phyloP scores from a whole-genome alignment of 2,113 vertebrate genomes.

The Xiphias gladius region DNA sequence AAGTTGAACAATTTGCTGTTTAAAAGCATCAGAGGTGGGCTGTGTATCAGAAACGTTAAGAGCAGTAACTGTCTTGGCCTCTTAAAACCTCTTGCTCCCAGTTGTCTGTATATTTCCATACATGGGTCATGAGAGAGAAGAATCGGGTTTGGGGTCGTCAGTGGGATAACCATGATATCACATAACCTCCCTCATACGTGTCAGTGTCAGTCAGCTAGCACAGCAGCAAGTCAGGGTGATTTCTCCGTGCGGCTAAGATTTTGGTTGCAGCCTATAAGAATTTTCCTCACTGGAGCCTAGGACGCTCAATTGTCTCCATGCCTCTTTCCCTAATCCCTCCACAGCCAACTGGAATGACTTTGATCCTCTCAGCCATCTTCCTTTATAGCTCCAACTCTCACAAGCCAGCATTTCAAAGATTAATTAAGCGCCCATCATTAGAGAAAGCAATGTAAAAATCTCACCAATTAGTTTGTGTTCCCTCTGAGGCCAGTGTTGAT shows the following conservation, averaged over 20 bases:
- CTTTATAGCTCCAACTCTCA: constrained; percentile 52
- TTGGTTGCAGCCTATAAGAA: constrained; percentile 48
- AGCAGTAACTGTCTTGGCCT: neutral
- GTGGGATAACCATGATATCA: constrained; percentile 69
- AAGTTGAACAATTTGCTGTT: neutral
- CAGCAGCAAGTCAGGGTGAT: constrained; percentile 33
- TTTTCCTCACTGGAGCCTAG: constrained; percentile 56
- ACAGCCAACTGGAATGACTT: constrained; percentile 58
- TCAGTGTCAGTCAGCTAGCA: constrained; percentile 51
- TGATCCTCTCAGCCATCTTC: constrained; percentile 65
- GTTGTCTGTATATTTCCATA: neutral
- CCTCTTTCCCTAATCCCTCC: constrained; percentile 71
- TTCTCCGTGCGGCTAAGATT: constrained; percentile 50
- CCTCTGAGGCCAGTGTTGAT: constrained; percentile 70
- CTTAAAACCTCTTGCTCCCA: neutral
- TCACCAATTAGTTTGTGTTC: constrained; percentile 71
- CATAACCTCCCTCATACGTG: constrained; percentile 60
- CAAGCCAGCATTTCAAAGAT: constrained; percentile 50
- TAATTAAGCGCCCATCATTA: constrained; percentile 70
- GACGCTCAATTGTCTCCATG: constrained; percentile 53
- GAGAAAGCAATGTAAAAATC: constrained; percentile 55
- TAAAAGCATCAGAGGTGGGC: neutral
- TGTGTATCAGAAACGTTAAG: neutral
- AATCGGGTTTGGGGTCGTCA: constrained; percentile 37
- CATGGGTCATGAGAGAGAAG: constrained; percentile 23